Evolutionary conservation across 2,888 invertebrate species (phyloP).

Genomic region (Camptogramma bilineatum): DNA sequence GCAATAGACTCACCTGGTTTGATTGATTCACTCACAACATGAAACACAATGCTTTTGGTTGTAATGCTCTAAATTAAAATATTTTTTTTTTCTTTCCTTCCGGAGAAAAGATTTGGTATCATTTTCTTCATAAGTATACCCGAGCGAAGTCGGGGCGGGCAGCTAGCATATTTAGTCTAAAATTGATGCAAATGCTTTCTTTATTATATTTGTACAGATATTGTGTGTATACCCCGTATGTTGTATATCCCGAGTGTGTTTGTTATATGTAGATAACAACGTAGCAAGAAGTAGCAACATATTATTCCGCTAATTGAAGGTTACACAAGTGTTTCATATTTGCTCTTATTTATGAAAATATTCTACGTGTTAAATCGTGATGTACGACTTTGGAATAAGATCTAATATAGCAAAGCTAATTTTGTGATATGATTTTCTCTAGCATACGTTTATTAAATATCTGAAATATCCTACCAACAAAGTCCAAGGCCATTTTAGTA

Average conservation of each 20-base stretch:
- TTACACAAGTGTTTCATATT: conserved; percentile 21
- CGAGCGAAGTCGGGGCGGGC: no score
- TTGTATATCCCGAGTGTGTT: not conserved
- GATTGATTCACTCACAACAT: no score
- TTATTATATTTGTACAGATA: not conserved
- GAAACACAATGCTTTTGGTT: no score
- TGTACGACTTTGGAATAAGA: conserved; percentile 7
- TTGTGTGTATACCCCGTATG: no score
- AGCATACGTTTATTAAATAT: conserved; percentile 7
- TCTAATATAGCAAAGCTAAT: conserved; percentile 10
- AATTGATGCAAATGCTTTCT: not conserved
- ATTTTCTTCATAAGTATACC: no score
- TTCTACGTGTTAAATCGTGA: conserved; percentile 2
- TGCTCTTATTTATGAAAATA: conserved; percentile 7
- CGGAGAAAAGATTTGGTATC: no score
- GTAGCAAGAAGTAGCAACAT: conserved; percentile 10
- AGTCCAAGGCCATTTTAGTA: conserved; percentile 4
- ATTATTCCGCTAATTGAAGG: conserved; percentile 17
- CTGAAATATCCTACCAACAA: conserved; percentile 2
- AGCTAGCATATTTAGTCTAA: no score
- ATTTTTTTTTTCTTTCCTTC: no score
- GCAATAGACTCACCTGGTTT: no score
- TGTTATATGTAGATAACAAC: conserved; percentile 27
- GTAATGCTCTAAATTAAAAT: no score
- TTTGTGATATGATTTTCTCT: not conserved